A percentile compares a stretch with the other conserved stretches of the same genome.
Conservation (phyloP, 2,113 vertebrate genomes). For the Bungarus multicinctus region DNA sequence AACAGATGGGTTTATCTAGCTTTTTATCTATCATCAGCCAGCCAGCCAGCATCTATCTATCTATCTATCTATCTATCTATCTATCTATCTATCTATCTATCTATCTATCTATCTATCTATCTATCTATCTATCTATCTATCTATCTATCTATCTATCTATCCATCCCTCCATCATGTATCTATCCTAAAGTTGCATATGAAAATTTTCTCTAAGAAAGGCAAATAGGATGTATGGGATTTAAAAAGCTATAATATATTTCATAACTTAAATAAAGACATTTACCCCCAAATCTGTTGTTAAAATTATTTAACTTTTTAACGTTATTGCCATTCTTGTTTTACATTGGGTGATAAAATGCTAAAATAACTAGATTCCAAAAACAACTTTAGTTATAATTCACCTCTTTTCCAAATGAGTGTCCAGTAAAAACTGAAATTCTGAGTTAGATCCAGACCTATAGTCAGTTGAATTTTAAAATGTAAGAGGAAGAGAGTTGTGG, state of each 20-base stretch:
- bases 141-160: neutral
- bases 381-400: neutral
- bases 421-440: neutral
- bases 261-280: neutral
- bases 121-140: neutral
- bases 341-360: neutral
- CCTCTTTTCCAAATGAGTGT: neutral
- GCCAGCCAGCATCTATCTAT: too few species aligned
- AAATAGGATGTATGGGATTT: neutral
- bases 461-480: neutral
- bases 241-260: neutral
- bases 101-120: too few species aligned
- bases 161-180: neutral
- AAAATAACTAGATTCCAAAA: neutral
- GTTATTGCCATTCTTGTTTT: neutral
- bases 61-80: too few species aligned
- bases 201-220: neutral
- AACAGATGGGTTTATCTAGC: neutral
- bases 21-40: neutral
- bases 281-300: neutral
- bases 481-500: neutral
- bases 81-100: too few species aligned
- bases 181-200: neutral
- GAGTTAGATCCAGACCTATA: neutral
- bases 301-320: neutral